Conservation (phyloP, 1,140 invertebrate genomes). For the Pogonognathellus flavescens region DNA sequence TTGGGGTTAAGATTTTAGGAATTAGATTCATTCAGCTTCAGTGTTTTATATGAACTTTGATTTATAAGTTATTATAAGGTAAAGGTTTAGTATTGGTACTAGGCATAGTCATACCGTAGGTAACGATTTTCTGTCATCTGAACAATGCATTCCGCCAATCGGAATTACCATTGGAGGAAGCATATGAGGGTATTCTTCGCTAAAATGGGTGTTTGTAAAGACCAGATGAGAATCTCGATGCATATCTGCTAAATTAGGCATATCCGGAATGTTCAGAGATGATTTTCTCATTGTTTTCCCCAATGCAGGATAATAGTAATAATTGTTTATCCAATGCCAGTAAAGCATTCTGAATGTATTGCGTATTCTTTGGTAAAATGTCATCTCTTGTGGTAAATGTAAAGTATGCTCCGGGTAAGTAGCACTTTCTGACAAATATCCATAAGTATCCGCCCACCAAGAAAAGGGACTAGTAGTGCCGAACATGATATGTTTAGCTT, state of each 20-base stretch:
- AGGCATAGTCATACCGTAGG: constrained; percentile 36
- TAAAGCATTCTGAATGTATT: constrained; percentile 41
- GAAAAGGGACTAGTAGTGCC: background rate
- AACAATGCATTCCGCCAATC: constrained; percentile 58
- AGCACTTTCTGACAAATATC: constrained; percentile 47
- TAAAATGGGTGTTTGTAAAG: constrained; percentile 51
- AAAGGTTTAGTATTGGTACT: too few relatives aligned
- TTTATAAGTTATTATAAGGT: too few relatives aligned
- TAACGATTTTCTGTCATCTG: constrained; percentile 13
- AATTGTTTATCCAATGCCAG: background rate
- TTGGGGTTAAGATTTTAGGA: too few relatives aligned
- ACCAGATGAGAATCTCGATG: constrained; percentile 24
- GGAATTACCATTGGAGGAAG: constrained; percentile 43
- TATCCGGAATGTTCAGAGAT: background rate
- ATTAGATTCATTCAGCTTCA: background rate
- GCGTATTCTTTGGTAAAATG: constrained; percentile 30
- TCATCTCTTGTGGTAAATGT: background rate
- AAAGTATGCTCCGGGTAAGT: constrained; percentile 42
- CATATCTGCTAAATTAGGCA: background rate
- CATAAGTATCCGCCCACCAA: constrained; percentile 51
- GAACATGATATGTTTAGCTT: constrained; percentile 59
- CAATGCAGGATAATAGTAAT: background rate
- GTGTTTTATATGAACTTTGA: background rate
- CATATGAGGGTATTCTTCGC: constrained; percentile 25
- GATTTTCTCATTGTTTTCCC: background rate